A percentile compares a stretch with the other conserved stretches of the same genome.
Evolutionary conservation across 2,888 invertebrate genomes (phyloP).

Genomic region (Torymus auratus): DNA sequence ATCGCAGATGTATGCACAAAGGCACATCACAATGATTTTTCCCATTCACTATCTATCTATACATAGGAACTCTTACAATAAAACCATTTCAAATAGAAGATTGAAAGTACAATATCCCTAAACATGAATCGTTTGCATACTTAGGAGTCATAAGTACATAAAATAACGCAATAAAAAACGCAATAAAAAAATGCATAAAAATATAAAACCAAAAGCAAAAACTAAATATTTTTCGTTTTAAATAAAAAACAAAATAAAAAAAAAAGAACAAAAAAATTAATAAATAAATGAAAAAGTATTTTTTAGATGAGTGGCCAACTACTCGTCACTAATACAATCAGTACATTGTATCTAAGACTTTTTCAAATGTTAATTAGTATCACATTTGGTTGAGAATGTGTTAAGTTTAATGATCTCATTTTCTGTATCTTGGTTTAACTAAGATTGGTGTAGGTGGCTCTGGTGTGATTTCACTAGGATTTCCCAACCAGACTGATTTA

Average conservation of each 20-base stretch:
- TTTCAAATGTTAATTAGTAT: constrained; percentile 31
- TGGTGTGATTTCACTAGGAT: constrained; percentile 69
- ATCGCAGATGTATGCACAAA: constrained; percentile 9
- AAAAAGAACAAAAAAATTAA: constrained; percentile 1
- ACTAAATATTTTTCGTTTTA: background rate
- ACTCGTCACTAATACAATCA: background rate
- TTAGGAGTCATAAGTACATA: too few relatives aligned
- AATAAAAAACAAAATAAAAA: constrained; percentile 8
- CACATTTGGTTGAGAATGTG: constrained; percentile 23
- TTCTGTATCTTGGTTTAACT: constrained; percentile 67
- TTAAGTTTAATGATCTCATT: constrained; percentile 61
- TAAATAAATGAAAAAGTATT: constrained; percentile 13
- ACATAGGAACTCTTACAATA: constrained; percentile 37
- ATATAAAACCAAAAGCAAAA: constrained; percentile 26
- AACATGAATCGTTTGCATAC: background rate
- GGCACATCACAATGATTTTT: constrained; percentile 11
- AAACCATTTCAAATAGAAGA: constrained; percentile 17
- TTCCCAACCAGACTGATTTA: constrained; percentile 73
- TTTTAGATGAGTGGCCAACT: background rate
- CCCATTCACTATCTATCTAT: background rate
- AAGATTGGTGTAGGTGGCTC: constrained; percentile 68
- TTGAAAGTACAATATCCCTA: constrained; percentile 8
- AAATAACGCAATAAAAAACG: background rate
- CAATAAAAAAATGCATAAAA: constrained; percentile 5
- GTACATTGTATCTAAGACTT: background rate